Conservation (phyloP, 2,113 vertebrate species). For the Pterocles orientalis region DNA sequence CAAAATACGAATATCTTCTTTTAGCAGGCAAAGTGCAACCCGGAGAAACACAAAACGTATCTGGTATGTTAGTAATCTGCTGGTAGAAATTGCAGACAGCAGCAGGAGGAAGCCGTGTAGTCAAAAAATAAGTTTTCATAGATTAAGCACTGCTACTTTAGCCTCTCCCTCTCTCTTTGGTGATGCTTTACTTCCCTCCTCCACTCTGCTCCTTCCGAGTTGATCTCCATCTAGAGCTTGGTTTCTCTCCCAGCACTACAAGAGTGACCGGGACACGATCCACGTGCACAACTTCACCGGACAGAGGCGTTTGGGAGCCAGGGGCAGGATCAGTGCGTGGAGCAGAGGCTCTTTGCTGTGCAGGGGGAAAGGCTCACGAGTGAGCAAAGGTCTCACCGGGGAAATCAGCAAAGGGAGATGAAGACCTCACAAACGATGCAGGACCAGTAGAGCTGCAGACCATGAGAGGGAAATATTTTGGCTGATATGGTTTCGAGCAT, state of each 20-base stretch:
- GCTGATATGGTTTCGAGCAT: neutral
- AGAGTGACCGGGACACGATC: neutral
- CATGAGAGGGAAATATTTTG: neutral
- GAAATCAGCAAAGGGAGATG: neutral
- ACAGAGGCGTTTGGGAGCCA: fast-evolving
- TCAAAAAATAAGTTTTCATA: neutral
- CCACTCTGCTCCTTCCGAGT: neutral
- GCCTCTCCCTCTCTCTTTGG: neutral
- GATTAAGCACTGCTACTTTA: neutral
- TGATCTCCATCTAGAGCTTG: neutral
- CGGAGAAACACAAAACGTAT: neutral
- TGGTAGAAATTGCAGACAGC: neutral
- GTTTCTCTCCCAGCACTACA: neutral
- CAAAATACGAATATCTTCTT: neutral
- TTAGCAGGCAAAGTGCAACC: neutral
- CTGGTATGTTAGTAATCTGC: slow-evolving; percentile 9
- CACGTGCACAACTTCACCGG: neutral
- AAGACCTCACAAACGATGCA: neutral
- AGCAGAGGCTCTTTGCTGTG: neutral
- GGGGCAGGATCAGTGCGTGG: neutral
- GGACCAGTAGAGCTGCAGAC: neutral
- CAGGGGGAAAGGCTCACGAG: neutral
- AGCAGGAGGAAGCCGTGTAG: neutral
- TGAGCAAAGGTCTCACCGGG: fast-evolving
- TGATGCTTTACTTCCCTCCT: neutral